Evolutionary conservation across 64 coral and sea anemone species (phyloP), one percentile per base, ranked within the genome.

Genomic region (Dendrophyllia cribrosa): DNA sequence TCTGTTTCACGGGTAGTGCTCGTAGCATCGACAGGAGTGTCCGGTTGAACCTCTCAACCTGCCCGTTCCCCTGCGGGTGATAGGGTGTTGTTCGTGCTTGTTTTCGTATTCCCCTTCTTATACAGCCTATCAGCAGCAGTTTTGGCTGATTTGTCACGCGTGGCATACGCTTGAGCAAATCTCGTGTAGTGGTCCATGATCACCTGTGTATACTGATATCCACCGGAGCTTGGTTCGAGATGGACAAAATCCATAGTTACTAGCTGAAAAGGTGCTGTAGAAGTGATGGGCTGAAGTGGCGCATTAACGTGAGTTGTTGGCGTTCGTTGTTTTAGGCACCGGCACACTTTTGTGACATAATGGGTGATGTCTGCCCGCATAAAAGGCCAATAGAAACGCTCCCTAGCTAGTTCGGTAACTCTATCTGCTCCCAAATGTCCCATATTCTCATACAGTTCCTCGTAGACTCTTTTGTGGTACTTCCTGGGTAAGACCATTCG

Each of bases 341-440:
- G 21, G 56, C 78, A 82, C 13, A 82, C 56, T n/a, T 26, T 52
- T 6, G 78, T 82, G n/a, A 82, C 78, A 22, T 82, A n/a, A n/a
- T n/a, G n/a, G n/a, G n/a, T n/a, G n/a, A n/a, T n/a, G n/a, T n/a
- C n/a, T n/a, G n/a, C n/a, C n/a, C n/a, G n/a, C n/a, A n/a, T n/a
- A n/a, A n/a, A n/a, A n/a, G n/a, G n/a, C n/a, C n/a, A n/a, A n/a
- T n/a, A n/a, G n/a, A n/a, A n/a, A n/a, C n/a, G n/a, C n/a, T n/a
- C n/a, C n/a, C n/a, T n/a, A n/a, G n/a, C n/a, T n/a, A n/a, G n/a
- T n/a, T n/a, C n/a, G n/a, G n/a, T n/a, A n/a, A n/a, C n/a, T n/a
- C n/a, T n/a, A n/a, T n/a, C n/a, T n/a, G n/a, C n/a, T n/a, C n/a
- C n/a, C n/a, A n/a, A n/a, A n/a, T n/a, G n/a, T n/a, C n/a, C n/a